A percentile compares a stretch with the other conserved stretches of the same genome.
phyloP scores from a whole-genome alignment of 2,888 invertebrate species.

The Scaptomyza reducta region DNA sequence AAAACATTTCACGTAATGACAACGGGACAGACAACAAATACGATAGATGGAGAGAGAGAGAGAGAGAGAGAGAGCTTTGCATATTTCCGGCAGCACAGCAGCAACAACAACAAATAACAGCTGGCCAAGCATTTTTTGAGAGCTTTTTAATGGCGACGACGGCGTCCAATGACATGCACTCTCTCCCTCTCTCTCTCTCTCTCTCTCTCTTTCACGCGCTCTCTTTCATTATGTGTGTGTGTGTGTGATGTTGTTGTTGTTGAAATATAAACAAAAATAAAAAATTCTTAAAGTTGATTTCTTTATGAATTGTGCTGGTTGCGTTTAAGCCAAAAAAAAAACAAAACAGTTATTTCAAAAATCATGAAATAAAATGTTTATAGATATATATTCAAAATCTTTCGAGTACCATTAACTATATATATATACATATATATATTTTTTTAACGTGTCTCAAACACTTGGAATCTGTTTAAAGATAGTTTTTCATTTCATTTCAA shows the following conservation, averaged over 20 bases:
- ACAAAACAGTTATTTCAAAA: not conserved
- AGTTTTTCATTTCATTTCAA: not conserved
- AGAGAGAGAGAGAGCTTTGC: slow-evolving; percentile 54
- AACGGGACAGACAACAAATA: slow-evolving; percentile 16
- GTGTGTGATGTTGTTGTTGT: slow-evolving; percentile 10
- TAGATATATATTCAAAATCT: not conserved
- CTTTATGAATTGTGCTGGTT: slow-evolving; percentile 9
- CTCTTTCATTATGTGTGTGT: not conserved
- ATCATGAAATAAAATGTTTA: not conserved
- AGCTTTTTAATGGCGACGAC: slow-evolving; percentile 62
- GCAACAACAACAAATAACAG: slow-evolving; percentile 50
- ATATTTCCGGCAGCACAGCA: slow-evolving; percentile 68
- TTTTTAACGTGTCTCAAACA: too few species aligned
- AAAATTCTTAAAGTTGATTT: slow-evolving; percentile 42
- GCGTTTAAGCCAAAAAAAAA: not conserved
- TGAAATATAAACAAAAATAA: slow-evolving; percentile 79
- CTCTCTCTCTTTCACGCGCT: not conserved
- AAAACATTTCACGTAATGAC: slow-evolving; percentile 70
- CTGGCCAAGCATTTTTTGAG: slow-evolving; percentile 71
- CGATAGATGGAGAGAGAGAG: slow-evolving; percentile 6
- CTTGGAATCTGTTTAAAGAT: not conserved
- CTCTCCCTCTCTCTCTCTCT: not conserved
- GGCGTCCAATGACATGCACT: slow-evolving; percentile 39
- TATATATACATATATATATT: not conserved
- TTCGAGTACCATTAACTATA: not conserved